These are phyloP conservation scores for Amblyjoppa proteus DNA, from an alignment of 2,888 invertebrate species.

Conservation along the genomic window DNA sequence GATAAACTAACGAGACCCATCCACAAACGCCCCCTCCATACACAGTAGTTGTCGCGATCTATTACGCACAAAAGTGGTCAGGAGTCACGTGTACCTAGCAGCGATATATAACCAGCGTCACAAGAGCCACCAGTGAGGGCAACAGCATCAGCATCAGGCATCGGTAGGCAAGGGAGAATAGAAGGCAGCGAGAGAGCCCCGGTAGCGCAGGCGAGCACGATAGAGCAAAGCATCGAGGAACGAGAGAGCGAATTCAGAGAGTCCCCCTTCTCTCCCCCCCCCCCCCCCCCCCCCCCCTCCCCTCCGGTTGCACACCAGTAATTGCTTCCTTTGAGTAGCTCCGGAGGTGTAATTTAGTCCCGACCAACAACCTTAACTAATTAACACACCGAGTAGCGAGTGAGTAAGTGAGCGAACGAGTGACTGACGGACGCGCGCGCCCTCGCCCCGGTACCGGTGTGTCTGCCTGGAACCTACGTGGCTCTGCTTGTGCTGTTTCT, in stretches of 20 bases:
- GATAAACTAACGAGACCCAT: slow-evolving; percentile 21
- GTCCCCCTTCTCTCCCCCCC: slow-evolving; percentile 65
- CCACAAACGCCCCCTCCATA: neutral
- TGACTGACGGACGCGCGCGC: slow-evolving; percentile 78
- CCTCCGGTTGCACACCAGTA: slow-evolving; percentile 83
- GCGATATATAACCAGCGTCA: slow-evolving; percentile 73
- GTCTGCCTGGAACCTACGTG: slow-evolving; percentile 38
- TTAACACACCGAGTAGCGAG: slow-evolving; percentile 85
- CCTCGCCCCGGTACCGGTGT: slow-evolving; percentile 45
- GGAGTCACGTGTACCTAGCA: slow-evolving; percentile 71
- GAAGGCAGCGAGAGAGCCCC: slow-evolving; percentile 31
- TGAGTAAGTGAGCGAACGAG: slow-evolving; percentile 81
- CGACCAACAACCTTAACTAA: slow-evolving; percentile 86
- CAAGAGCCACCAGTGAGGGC: slow-evolving; percentile 66
- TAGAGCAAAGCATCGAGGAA: slow-evolving; percentile 58
- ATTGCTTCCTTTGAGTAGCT: slow-evolving; percentile 86
- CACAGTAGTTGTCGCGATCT: slow-evolving; percentile 66
- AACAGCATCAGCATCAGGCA: slow-evolving; percentile 64
- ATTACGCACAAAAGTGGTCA: slow-evolving; percentile 76
- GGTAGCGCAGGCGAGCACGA: slow-evolving; percentile 42
- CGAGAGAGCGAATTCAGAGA: slow-evolving; percentile 69
- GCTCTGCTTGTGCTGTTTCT: slow-evolving; percentile 56
- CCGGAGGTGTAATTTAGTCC: slow-evolving; percentile 86
- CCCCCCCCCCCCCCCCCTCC: slow-evolving; percentile 71
- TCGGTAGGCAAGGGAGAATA: slow-evolving; percentile 29